Evolutionary conservation across 2,888 invertebrate species (phyloP), one percentile per base, ranked within the genome.

Genomic region (Dysmachus trigonus): DNA sequence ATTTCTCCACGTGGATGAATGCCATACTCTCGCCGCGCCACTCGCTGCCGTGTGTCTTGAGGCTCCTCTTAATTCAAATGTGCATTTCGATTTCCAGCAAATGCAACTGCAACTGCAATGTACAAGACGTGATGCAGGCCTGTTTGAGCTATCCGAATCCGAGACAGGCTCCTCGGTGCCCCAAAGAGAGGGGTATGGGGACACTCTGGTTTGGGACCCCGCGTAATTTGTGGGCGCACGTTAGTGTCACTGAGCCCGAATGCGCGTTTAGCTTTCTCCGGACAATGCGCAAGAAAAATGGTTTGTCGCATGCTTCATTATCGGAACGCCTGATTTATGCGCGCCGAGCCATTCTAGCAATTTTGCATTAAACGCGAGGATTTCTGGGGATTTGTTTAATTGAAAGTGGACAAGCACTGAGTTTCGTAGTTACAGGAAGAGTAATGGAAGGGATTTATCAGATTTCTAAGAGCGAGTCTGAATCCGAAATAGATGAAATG

Each of bases 1-100:
- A 76, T 38, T 35, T 76, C 38, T 76, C 35, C 76, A 76, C 76
- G 76, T 76, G 76, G 76, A 76, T 76, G n/a, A 35, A 33, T 6
- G 2, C 22, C 27, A 0, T 6, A 22, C 62, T 62, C 10, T 22
- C 22, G 2, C 62, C 10, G 62, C n/a, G 15, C n/a, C n/a, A n/a
- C 0, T 41, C 15, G 1, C 38, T 41, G 38, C 15, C 47, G 47
- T 1, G 47, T 5, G n/a, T 15, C 18, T 62, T 41, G 41, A n/a
- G 15, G 41, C 53, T 18, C 62, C 62, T 27, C 62, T 62, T 62
- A 62, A 62, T 62, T 62, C 62, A 62, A 22, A 62, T 27, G 62
- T 62, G 27, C 18, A 27, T 62, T 62, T 51, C 8, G 18, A 8
- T 18, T 18, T 62, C 2, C 27, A 2, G 22, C 22, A 8, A 62